Base-by-base conservation (phyloP, 2,888 invertebrate genomes). In the Cylindroiulus punctatus region DNA sequence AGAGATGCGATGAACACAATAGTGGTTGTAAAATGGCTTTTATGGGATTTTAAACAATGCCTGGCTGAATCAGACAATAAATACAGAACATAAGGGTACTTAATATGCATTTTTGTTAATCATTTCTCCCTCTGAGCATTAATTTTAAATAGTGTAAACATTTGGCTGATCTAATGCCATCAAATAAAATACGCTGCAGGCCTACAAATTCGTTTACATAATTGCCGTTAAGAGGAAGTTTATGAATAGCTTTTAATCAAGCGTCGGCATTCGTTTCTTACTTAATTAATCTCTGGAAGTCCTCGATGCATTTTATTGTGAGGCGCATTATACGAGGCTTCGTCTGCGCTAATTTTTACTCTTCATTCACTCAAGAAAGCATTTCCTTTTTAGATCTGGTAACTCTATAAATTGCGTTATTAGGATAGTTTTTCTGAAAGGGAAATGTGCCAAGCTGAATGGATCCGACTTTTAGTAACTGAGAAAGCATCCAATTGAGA, bases 401-500 rank as follows among this genome's bases (percentile, higher is more conserved):
- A 5, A 65, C 65, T 65, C 65, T 26, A 65, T 65, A 65, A 65
- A 65, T 65, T 65, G 26, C 26, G 22, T 65, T 65, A 65, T 65
- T 65, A 65, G 65, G 26, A 22, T 65, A 26, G 65, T 65, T 65
- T 65, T 65, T 65, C 65, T 65, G 22, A 65, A 65, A 65, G 65
- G 65, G 65, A 65, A 65, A 26, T 65, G 65, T 65, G 65, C 65
- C 65, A 65, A 65, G 65, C 65, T 65, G 22, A 65, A 65, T 26
- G 10, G 22, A 26, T 52, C 22, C 57, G 22, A 65, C 65, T 22
- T 22, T 22, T 26, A 22, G 65, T 26, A 8, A 65, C 65, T 65
- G 65, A 65, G 65, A 22, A 65, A 65, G 65, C 65, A 65, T 65
- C 65, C 65, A 65, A 65, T 65, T 26, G 65, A 65, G 65, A 65